phyloP scores from a whole-genome alignment of 1,140 invertebrate genomes.

The Drosophila guanche region DNA sequence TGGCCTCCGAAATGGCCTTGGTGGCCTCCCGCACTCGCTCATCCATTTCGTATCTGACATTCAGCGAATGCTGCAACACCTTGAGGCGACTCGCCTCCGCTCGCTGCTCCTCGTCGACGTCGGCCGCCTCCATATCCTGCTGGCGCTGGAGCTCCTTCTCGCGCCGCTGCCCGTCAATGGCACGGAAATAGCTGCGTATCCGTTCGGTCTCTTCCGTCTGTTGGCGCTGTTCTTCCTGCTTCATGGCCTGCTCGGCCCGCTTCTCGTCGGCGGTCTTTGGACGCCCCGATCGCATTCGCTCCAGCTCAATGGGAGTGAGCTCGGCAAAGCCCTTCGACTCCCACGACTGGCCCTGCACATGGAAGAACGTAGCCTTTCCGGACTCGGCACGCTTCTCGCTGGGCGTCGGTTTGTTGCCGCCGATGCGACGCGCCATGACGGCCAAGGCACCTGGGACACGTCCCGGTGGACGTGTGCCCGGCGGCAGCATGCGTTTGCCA shows the following conservation, averaged over 20 bases:
- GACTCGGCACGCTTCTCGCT: constrained; percentile 14
- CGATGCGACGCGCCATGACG: background rate
- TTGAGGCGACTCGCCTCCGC: constrained; percentile 53
- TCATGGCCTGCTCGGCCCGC: constrained; percentile 41
- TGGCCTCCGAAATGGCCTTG: constrained; percentile 61
- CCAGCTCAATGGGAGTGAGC: constrained; percentile 40
- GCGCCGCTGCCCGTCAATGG: constrained; percentile 57
- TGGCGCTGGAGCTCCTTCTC: constrained; percentile 49
- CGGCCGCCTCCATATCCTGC: constrained; percentile 48
- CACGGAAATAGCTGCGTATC: constrained; percentile 46
- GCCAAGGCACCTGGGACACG: background rate
- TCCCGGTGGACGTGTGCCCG: constrained; percentile 46
- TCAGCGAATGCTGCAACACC: constrained; percentile 20
- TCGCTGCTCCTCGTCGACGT: constrained; percentile 37
- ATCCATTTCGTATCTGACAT: constrained; percentile 56
- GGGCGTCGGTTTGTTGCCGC: constrained; percentile 25
- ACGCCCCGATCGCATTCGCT: constrained; percentile 41
- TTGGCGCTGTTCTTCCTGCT: constrained; percentile 44
- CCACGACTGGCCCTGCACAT: constrained; percentile 60
- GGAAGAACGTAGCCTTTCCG: constrained; percentile 65
- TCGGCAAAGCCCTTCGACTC: constrained; percentile 56
- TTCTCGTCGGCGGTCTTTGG: constrained; percentile 53
- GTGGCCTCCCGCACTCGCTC: constrained; percentile 50
- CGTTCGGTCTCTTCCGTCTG: constrained; percentile 57
- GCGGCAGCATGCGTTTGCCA: constrained; percentile 26